A percentile compares a stretch with the other conserved stretches of the same genome.
Evolutionary conservation across 2,113 vertebrate species (phyloP).

Genomic region (Malurus elegans): DNA sequence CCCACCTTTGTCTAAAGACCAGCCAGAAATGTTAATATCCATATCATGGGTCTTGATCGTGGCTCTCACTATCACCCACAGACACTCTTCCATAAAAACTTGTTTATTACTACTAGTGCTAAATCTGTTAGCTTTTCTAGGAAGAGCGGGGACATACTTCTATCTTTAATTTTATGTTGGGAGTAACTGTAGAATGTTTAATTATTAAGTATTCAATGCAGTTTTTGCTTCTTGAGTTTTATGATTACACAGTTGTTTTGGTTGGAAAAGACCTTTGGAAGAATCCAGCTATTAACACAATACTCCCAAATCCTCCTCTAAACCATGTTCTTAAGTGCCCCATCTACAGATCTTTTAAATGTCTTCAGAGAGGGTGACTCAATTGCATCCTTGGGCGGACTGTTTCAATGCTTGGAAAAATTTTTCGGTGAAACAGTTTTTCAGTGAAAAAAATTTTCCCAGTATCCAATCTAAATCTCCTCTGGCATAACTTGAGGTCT

Average conservation of each 20-base stretch:
- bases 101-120: neutral
- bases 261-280: neutral
- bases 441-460: neutral
- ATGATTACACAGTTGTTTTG: neutral
- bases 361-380: neutral
- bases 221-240: neutral
- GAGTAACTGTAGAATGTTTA: neutral
- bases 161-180: neutral
- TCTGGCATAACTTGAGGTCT: neutral
- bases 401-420: neutral
- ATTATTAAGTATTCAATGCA: neutral
- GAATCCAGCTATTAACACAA: neutral
- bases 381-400: neutral
- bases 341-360: neutral
- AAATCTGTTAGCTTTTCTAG: neutral
- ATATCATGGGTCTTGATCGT: accelerated
- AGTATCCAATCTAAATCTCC: neutral
- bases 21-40: neutral
- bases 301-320: neutral
- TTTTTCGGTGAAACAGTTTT: neutral
- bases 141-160: neutral
- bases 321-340: neutral
- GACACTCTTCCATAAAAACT: neutral
- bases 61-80: neutral
- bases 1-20: neutral